Base-by-base conservation (phyloP, 2,888 invertebrate species). In the Anthophora plumipes region DNA sequence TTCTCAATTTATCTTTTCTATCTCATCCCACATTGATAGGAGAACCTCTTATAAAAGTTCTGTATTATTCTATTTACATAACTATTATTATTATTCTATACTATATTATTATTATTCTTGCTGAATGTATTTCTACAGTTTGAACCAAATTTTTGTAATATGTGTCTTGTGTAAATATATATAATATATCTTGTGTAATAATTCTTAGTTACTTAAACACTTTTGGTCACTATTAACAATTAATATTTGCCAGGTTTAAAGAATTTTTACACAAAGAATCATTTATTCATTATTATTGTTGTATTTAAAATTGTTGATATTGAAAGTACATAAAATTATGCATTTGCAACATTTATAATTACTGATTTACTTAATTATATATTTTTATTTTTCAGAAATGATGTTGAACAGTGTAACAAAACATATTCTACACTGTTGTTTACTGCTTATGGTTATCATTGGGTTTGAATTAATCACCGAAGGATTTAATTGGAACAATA, bases 381-480 rank as follows among this genome's bases (percentile, higher is more conserved):
- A 31, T 20, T 78, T 87, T 87, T 74, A 31, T 20, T 78, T 87
- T 87, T 52, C 82, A 91, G 91, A 79, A 88, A 91, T 84, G 80
- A 94, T 94, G 94, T 91, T 96, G 89, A 95, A 95, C 93, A 96
- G 96, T 93, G 95, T 95, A 93, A 94, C 96, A 80, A 97, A 97
- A 93, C 98, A 98, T 94, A 94, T 96, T 90, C 94, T 97, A 88
- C 98, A 98, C 93, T 97, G 97, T 93, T 94, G 95, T 89, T 94
- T 97, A 87, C 95, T 97, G 90, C 94, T 96, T 86, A 95, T 94
- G 88, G 96, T 97, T 91, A 97, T 98, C 92, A 94, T 96, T 89
- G 92, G 95, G 85, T 97, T 97, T 92, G 96, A 98, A 94, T 86
- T 90, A 67, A 81, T 91, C 39, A 91, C 91, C 0, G 93, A 93